Conservation (phyloP, 2,113 vertebrate species). For the Albula goreensis region DNA sequence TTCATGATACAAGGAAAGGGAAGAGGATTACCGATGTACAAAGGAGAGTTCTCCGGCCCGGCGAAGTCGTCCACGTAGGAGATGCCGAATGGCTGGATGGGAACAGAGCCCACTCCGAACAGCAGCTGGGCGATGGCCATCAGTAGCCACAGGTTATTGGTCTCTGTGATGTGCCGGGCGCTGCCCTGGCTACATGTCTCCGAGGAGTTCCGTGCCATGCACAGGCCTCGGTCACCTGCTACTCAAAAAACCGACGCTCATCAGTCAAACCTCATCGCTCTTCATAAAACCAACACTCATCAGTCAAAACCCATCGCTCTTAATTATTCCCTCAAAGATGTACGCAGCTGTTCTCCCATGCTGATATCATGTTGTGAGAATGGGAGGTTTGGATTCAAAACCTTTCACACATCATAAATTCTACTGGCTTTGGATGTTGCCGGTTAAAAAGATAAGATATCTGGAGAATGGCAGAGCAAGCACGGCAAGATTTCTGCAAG, state of each 20-base stretch:
- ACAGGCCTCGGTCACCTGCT: slow-evolving; percentile 60
- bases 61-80: slow-evolving; percentile 94
- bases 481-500: neutral
- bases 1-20: neutral
- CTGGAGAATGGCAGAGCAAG: too few species aligned
- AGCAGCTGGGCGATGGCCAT: slow-evolving; percentile 89
- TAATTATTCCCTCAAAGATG: neutral
- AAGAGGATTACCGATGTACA: slow-evolving; percentile 84
- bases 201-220: slow-evolving; percentile 52
- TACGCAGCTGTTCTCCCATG: neutral
- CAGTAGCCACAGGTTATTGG: slow-evolving; percentile 80
- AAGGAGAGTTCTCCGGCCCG: slow-evolving; percentile 80
- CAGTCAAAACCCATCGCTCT: too few species aligned
- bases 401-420: neutral
- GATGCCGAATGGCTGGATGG: slow-evolving; percentile 95
- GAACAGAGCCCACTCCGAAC: slow-evolving; percentile 88
- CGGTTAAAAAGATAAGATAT: neutral
- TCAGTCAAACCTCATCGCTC: too few species aligned
- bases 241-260: neutral
- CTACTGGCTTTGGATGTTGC: neutral
- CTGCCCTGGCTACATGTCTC: slow-evolving; percentile 51
- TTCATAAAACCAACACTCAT: too few species aligned
- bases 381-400: neutral
- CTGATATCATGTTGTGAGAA: neutral
- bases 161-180: slow-evolving; percentile 59